Conservation (phyloP, 35 echinoderm and acorn worm genomes). For the Heliocidaris tuberculata region DNA sequence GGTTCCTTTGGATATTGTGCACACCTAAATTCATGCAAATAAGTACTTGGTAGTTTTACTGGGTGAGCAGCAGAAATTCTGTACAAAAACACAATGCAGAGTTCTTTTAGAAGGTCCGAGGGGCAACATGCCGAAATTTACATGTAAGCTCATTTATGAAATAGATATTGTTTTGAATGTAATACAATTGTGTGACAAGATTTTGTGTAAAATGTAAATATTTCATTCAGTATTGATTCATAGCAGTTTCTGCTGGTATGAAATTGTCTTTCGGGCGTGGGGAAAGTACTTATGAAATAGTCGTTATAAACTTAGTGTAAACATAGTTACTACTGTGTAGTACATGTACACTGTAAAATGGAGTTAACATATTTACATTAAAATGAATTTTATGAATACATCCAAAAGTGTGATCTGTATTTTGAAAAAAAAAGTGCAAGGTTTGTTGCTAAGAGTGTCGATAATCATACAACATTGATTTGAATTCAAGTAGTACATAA, state of each 20-base stretch:
- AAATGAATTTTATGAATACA: too few relatives aligned
- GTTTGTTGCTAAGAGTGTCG: too few relatives aligned
- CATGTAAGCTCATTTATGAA: too few relatives aligned
- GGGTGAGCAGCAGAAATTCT: not conserved
- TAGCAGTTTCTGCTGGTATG: not conserved
- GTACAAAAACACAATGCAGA: too few relatives aligned
- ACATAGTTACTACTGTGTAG: not conserved
- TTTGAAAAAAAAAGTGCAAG: too few relatives aligned
- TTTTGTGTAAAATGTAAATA: conserved; percentile 14
- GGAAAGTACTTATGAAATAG: not conserved
- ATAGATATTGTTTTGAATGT: too few relatives aligned
- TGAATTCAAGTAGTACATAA: too few relatives aligned
- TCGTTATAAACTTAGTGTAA: not conserved
- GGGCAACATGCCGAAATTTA: too few relatives aligned
- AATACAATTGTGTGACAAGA: not conserved
- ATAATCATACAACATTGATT: too few relatives aligned
- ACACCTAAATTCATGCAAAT: not conserved
- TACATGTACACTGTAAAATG: not conserved
- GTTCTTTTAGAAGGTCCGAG: too few relatives aligned
- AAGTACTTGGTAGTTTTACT: not conserved
- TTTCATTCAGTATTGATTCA: not conserved
- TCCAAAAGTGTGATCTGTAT: too few relatives aligned
- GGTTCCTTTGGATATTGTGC: not conserved
- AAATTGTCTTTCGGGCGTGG: not conserved
- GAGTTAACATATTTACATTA: too few relatives aligned